Percentiles rank a stretch among this genome's conserved stretches.
These are phyloP conservation scores for Syritta pipiens DNA, from an alignment of 2,888 invertebrate genomes.

Conservation along the genomic window DNA sequence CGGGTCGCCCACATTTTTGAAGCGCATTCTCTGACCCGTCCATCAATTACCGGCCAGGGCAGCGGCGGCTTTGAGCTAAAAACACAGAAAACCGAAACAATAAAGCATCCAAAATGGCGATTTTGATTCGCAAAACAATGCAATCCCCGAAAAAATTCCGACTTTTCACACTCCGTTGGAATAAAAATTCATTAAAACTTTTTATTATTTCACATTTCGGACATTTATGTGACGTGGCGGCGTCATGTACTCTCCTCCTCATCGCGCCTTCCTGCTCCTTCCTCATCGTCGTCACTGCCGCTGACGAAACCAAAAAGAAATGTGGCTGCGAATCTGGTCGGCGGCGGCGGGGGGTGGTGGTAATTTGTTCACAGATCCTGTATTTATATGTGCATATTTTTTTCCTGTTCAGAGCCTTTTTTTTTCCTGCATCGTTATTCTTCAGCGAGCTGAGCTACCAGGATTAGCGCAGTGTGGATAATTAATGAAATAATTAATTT, in stretches of 20 bases:
- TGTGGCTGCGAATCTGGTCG: slow-evolving; percentile 44
- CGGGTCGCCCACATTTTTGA: slow-evolving; percentile 11
- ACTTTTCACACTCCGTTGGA: slow-evolving; percentile 78
- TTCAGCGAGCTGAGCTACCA: slow-evolving; percentile 46
- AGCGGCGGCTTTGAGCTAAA: slow-evolving; percentile 53
- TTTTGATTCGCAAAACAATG: slow-evolving; percentile 69
- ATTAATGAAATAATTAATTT: slow-evolving; percentile 61
- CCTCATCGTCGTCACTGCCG: slow-evolving; percentile 31
- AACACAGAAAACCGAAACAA: slow-evolving; percentile 58
- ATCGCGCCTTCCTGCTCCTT: too few relatives aligned
- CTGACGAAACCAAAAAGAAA: slow-evolving; percentile 45
- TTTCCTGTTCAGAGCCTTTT: slow-evolving; percentile 18
- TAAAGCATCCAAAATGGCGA: slow-evolving; percentile 65
- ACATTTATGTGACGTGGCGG: slow-evolving; percentile 76
- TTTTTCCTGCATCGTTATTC: slow-evolving; percentile 44
- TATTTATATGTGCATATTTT: slow-evolving; percentile 23
- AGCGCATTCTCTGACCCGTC: slow-evolving; percentile 33
- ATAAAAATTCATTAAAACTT: slow-evolving; percentile 77
- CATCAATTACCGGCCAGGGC: slow-evolving; percentile 56
- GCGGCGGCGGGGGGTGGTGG: slow-evolving; percentile 20
- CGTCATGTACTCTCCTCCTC: slow-evolving; percentile 59
- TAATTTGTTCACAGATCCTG: slow-evolving; percentile 56
- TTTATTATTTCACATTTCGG: slow-evolving; percentile 72
- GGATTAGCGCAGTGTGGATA: slow-evolving; percentile 58
- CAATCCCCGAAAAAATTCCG: slow-evolving; percentile 70